These are phyloP conservation scores for Thecocarcelia acutangulata DNA, from an alignment of 2,888 invertebrate species.

Conservation along the genomic window DNA sequence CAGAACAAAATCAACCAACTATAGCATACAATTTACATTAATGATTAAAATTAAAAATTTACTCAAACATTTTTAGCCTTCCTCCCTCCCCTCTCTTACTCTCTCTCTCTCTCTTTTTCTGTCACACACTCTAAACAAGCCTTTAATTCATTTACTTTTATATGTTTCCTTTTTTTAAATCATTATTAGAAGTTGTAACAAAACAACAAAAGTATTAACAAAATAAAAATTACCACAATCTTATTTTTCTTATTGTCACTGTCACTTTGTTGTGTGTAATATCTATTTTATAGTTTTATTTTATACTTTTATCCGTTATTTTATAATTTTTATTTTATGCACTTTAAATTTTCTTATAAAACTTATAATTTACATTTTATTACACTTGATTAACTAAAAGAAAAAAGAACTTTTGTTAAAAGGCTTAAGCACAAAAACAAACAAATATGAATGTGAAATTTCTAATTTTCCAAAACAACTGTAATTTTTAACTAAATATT, in stretches of 20 bases:
- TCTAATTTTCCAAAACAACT: slow-evolving; percentile 42
- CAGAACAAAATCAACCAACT: slow-evolving; percentile 35
- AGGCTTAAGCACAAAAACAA: slow-evolving; percentile 12
- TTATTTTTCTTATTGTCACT: slow-evolving; percentile 22
- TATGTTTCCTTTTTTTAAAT: neutral
- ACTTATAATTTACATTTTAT: slow-evolving; percentile 40
- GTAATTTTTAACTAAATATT: slow-evolving; percentile 47
- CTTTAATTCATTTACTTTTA: no score
- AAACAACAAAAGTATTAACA: slow-evolving; percentile 59
- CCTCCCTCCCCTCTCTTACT: neutral
- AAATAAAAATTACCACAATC: slow-evolving; percentile 35
- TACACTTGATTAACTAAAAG: slow-evolving; percentile 25
- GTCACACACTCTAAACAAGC: no score
- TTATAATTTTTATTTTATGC: slow-evolving; percentile 42
- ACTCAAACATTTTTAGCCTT: neutral
- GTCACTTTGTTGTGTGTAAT: slow-evolving; percentile 45
- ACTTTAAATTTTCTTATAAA: slow-evolving; percentile 28
- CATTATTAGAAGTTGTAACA: slow-evolving; percentile 46
- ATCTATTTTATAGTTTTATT: slow-evolving; percentile 24
- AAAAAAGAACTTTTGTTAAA: slow-evolving; percentile 31
- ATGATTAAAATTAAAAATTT: slow-evolving; percentile 25
- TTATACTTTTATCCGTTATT: slow-evolving; percentile 3
- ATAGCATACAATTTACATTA: slow-evolving; percentile 44
- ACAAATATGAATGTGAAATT: slow-evolving; percentile 46
- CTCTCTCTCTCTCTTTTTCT: neutral